Conservation (phyloP, 2,113 vertebrate genomes). For the Muntiacus muntjak region DNA sequence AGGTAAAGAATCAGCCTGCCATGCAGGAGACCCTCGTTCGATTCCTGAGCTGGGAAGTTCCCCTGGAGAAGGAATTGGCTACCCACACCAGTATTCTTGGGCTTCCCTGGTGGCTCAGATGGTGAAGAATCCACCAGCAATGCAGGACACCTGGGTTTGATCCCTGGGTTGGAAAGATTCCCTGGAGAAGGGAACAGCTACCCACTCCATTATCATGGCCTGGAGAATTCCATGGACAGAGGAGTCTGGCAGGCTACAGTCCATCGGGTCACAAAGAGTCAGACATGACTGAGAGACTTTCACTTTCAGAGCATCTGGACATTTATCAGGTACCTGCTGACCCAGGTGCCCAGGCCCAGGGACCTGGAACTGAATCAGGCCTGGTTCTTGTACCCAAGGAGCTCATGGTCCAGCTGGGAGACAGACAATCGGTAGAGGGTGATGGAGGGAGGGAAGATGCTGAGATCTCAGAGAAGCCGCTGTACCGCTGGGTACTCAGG, state of each 20-base stretch:
- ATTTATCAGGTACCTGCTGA: neutral
- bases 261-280: neutral
- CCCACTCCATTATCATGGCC: neutral
- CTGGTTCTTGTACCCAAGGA: neutral
- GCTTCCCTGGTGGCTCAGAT: neutral
- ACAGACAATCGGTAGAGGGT: neutral
- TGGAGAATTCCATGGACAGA: neutral
- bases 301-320: neutral
- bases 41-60: neutral
- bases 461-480: neutral
- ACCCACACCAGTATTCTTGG: neutral
- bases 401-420: neutral
- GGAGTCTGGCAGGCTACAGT: neutral
- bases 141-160: neutral
- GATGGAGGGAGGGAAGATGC: rapidly evolving
- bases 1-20: neutral
- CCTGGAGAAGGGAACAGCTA: neutral
- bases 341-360: neutral
- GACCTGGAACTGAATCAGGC: neutral
- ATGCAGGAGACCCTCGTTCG: neutral
- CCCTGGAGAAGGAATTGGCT: neutral
- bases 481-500: neutral
- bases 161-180: neutral
- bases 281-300: neutral
- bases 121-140: neutral